Evolutionary conservation across 2,888 invertebrate genomes (phyloP), one percentile per base, ranked within the genome.

Genomic region (Drosophila rubida): DNA sequence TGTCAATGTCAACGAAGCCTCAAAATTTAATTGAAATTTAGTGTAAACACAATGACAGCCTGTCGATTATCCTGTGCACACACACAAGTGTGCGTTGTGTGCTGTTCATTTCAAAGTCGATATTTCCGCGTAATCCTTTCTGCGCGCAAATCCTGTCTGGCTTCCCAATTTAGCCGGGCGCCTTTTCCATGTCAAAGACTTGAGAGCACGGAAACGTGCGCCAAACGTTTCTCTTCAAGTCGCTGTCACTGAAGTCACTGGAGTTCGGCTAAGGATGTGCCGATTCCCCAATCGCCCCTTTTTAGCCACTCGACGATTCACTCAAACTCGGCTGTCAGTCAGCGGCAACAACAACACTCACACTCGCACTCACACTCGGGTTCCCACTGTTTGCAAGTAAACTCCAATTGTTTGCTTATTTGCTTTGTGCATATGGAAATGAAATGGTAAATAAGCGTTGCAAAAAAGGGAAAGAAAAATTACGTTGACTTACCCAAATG

Each of bases 401-500:
- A 75, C 71, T 63, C 48, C 72, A 68, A 69, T 85, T 85, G 81
- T 85, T 81, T 82, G 78, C 80, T 72, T 82, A 85, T 81, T 81
- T 81, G 80, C 82, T 75, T 77, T 86, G 71, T 75, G 86, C 82
- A 86, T 86, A 83, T 83, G 85, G 81, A 86, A 82, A 86, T 86
- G 77, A 81, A 83, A 83, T 84, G 85, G 79, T 77, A 83, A 83
- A 87, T 75, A 83, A 68, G 64, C 72, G 58, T 63, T 75, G 65
- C 42, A 68, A 53, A 64, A 68, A 69, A 32, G 32, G 80, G 68
- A 72, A 78, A 69, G 75, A 85, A 82, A 81, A 85, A 81, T 81
- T 81, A 80, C 78, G 86, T 81, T 81, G 85, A 81, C 86, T 82
- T 69, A 78, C 45, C 62, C 62, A 64, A 74, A 70, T 60, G 75